These are phyloP conservation scores for Centruroides sculpturatus DNA, from an alignment of 1,140 invertebrate species.

Conservation along the genomic window DNA sequence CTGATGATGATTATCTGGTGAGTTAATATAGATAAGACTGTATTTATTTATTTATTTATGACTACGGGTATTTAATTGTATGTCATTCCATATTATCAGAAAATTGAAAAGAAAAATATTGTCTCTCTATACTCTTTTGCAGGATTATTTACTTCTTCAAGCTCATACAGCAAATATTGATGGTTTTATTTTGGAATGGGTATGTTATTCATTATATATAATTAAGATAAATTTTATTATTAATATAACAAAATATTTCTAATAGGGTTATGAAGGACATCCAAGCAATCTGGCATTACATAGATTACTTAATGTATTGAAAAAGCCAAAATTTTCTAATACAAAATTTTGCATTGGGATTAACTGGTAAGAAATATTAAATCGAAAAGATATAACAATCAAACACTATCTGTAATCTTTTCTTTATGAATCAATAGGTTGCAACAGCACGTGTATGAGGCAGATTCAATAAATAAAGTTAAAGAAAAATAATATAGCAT, in stretches of 20 bases:
- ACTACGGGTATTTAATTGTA: too few relatives aligned
- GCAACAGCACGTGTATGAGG: too few relatives aligned
- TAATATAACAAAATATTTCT: neutral
- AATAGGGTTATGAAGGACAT: neutral
- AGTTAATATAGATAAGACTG: neutral
- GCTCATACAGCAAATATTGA: neutral
- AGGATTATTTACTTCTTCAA: neutral
- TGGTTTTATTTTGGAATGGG: neutral
- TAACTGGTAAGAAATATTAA: neutral
- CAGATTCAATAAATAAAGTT: too few relatives aligned
- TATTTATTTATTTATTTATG: too few relatives aligned
- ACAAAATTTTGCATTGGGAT: neutral
- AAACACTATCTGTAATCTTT: too few relatives aligned
- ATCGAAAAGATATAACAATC: neutral
- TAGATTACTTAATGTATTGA: neutral
- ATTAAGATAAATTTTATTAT: too few relatives aligned
- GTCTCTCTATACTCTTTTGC: neutral
- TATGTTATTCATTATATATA: neutral
- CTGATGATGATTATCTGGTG: neutral
- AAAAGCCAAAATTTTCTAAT: neutral
- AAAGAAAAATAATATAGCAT: too few relatives aligned
- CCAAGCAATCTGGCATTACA: neutral
- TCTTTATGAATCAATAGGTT: too few relatives aligned
- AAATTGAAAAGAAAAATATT: neutral
- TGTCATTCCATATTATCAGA: too few relatives aligned